phyloP scores from a whole-genome alignment of 2,797 vertebrate species.

The Argya squamiceps region DNA sequence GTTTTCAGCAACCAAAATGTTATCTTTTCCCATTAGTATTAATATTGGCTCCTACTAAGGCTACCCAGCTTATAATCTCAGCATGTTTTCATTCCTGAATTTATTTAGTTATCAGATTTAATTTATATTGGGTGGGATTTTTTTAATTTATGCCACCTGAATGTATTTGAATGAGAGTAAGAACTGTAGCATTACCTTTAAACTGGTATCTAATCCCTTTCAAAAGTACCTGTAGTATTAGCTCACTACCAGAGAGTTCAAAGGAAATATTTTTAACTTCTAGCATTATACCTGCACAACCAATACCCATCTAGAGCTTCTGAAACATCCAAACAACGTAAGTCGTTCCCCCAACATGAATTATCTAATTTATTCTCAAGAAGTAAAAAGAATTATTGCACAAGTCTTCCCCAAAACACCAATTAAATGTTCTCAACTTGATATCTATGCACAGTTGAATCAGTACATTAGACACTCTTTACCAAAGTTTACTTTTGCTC shows the following conservation, averaged over 20 bases:
- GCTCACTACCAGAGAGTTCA: not conserved
- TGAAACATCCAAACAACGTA: not conserved
- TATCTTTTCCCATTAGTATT: not conserved
- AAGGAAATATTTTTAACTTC: not conserved
- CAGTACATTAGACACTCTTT: not conserved
- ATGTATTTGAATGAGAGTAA: not conserved
- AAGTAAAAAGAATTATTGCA: not conserved
- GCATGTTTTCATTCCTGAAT: not conserved
- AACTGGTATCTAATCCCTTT: conserved; percentile 6
- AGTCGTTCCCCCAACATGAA: not conserved
- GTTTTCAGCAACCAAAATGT: not conserved
- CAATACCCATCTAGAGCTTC: conserved; percentile 17
- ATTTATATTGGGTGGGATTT: not conserved
- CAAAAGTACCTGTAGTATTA: not conserved
- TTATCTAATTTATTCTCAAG: not conserved
- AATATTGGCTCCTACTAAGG: not conserved
- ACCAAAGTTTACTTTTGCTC: not conserved
- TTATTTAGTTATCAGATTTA: not conserved
- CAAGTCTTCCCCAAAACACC: not conserved
- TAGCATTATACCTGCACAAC: not conserved
- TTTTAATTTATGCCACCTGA: not conserved
- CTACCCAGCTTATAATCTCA: not conserved
- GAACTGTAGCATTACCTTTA: not conserved
- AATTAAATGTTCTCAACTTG: not conserved
- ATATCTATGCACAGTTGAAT: not conserved